Evolutionary conservation across 1,140 invertebrate species (phyloP), one percentile per base, ranked within the genome.

Genomic region (Drosophila tristis): DNA sequence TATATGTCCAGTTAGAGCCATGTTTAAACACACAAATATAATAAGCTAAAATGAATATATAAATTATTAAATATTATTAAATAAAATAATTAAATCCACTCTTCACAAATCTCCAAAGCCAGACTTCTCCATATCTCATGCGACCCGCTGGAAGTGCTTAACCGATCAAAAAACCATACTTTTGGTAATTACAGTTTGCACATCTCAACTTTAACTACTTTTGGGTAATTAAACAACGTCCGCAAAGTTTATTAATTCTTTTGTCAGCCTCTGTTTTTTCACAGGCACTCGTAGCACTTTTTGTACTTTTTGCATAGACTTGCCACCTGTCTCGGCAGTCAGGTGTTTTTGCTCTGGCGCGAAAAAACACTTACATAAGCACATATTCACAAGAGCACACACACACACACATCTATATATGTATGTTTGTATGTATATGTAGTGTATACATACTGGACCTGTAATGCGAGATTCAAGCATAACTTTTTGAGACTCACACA

Each of bases 381-480:
- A 60, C 61, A 66, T 31, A 72, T 66, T 64, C 71, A 42, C n/a
- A 20, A 45, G 53, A 48, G 50, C 43, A 45, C 42, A 45, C 5
- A 57, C 11, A 31, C 6, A 29, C 2, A 29, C 15, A 31, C 11
- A 26, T 15, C 2, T 31, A 9, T 31, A 9, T 5, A 13, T 39
- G 1, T 39, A 39, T 39, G 4, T 5, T 5, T 39, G 1, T 39
- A 39, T 39, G 4, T 11, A 4, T 4, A 39, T 29, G 6, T 13
- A 13, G 11, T 39, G 35, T 5, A 39, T 35, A 1, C 9, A 11
- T 11, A 11, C n/a, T 48, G 60, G 43, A 74, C 54, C 54, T 74
- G 61, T 74, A 74, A 74, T 74, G 47, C 49, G 43, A 58, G 48
- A 75, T 75, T 74, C 72, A 50, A 56, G 71, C 72, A 68, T 80